Evolutionary conservation across 1,140 invertebrate genomes (phyloP), one percentile per base, ranked within the genome.

Genomic region (Magallana gigas): DNA sequence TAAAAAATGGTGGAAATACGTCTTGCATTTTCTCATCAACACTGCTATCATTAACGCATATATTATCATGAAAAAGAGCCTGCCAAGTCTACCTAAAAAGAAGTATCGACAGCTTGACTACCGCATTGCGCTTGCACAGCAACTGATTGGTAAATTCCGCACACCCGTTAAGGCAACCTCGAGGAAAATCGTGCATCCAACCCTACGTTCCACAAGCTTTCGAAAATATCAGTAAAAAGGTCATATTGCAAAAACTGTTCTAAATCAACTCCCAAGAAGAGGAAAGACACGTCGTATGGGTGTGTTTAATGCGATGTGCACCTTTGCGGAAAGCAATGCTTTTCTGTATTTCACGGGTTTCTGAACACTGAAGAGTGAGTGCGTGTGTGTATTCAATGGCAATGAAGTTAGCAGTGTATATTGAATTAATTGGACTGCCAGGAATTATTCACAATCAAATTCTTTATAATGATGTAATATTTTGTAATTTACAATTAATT

Each of bases 71-170:
- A 68, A 68, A 23, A 1, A 18, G 62, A 68, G 12, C 23, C 23
- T 23, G 23, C 23, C 23, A 23, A 23, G 23, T 23, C 23, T 23
- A 23, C 23, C 23, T 23, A 23, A 68, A 18, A n/a, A 68, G 64
- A 68, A 68, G 64, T 68, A 68, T 23, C 18, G 64, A 68, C 64
- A 18, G n/a, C 62, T 68, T n/a, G 62, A 68, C 62, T 68, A 16
- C 62, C 62, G 62, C 62, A 14, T 68, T 8, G 12, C 62, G 7
- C 62, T 68, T 16, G 62, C 62, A 16, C 23, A 23, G 23, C 23
- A 23, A 23, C 23, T 1, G 23, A 23, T 23, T 23, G 23, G 23
- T 23, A 23, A 23, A 23, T 23, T 23, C 23, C 23, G 23, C 23
- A 23, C 23, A 23, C 23, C 23, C 23, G 23, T 23, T 23, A 23